Percentiles rank a stretch among this genome's conserved stretches.
Evolutionary conservation across 2,797 vertebrate genomes (phyloP).

Genomic region (Scyliorhinus canicula): DNA sequence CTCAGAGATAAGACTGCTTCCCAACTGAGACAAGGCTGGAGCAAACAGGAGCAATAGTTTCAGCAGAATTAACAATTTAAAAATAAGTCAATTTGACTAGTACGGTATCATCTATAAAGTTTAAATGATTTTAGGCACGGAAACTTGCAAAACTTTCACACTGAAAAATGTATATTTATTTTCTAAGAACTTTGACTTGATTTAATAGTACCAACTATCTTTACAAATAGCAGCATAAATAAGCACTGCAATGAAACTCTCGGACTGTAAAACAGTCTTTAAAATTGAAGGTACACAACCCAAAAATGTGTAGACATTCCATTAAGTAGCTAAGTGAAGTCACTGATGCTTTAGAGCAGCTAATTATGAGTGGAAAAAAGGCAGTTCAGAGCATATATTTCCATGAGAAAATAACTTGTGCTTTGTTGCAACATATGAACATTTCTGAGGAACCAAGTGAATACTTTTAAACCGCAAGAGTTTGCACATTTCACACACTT

Average conservation of each 20-base stretch:
- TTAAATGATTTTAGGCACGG: not conserved
- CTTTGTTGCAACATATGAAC: not conserved
- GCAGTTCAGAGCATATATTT: not conserved
- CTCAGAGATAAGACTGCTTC: not conserved
- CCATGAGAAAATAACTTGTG: not conserved
- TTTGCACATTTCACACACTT: slow-evolving; percentile 47
- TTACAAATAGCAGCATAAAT: not conserved
- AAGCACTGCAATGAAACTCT: not conserved
- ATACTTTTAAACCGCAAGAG: not conserved
- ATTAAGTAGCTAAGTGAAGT: not conserved
- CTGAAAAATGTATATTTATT: not conserved
- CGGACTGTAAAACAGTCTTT: not conserved
- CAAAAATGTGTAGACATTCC: not conserved
- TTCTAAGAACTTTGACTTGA: not conserved
- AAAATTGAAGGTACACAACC: not conserved
- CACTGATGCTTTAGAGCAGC: not conserved
- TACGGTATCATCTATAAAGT: not conserved
- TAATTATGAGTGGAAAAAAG: not conserved
- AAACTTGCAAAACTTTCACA: not conserved
- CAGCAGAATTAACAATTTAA: not conserved
- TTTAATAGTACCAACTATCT: not conserved
- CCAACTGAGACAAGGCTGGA: not conserved
- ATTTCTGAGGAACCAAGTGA: not conserved
- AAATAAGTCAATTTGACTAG: not conserved
- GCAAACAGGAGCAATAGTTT: not conserved